phyloP scores from a whole-genome alignment of 1,140 invertebrate species.

The Sminthurinus signatus region DNA sequence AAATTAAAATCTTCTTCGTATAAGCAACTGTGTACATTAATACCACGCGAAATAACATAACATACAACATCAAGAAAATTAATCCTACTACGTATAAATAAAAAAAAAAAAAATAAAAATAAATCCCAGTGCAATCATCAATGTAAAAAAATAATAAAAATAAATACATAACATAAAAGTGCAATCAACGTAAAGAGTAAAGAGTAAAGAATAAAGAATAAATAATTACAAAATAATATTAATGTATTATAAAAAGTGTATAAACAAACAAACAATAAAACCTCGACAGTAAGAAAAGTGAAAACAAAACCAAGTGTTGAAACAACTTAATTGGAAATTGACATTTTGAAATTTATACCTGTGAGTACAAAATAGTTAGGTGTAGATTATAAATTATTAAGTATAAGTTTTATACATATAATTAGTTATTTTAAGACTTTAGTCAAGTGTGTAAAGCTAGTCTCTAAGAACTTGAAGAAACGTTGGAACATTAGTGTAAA shows the following conservation, averaged over 20 bases:
- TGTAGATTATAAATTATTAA: not conserved
- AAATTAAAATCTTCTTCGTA: too few species aligned
- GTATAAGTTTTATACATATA: not conserved
- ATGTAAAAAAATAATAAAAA: too few species aligned
- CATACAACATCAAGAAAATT: not conserved
- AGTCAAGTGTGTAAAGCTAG: not conserved
- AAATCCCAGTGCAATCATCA: not conserved
- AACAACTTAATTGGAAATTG: not conserved
- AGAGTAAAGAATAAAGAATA: not conserved
- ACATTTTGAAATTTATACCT: not conserved
- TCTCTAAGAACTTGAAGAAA: not conserved
- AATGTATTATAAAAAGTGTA: too few species aligned
- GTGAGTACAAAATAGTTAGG: constrained; percentile 9
- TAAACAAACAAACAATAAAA: not conserved
- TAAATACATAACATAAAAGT: not conserved
- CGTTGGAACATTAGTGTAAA: not conserved
- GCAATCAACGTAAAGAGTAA: constrained; percentile 6
- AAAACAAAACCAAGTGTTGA: not conserved
- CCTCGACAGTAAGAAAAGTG: not conserved
- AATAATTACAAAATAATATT: constrained; percentile 2
- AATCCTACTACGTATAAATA: not conserved
- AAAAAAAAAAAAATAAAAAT: not conserved
- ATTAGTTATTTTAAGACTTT: not conserved
- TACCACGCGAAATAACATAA: too few species aligned
- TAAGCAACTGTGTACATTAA: too few species aligned